Conservation (phyloP, 35 echinoderm and acorn worm genomes). For the Ptychodera flava region DNA sequence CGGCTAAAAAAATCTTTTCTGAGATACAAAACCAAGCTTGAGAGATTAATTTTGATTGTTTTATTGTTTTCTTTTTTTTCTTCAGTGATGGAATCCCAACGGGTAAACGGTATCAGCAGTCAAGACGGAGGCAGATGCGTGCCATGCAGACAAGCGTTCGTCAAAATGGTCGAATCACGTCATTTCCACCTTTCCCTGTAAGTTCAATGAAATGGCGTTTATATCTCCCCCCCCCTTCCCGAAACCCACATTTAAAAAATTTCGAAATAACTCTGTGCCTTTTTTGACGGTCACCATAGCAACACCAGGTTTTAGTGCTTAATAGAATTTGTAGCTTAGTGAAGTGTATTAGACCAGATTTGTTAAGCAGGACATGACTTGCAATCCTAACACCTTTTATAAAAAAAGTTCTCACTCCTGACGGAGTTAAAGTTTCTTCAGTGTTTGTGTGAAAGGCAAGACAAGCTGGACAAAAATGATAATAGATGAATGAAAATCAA, state of each 20-base stretch:
- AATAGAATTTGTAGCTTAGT: not conserved
- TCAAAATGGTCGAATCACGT: slow-evolving; percentile 69
- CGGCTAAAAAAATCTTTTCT: too few relatives aligned
- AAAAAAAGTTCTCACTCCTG: too few relatives aligned
- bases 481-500: too few relatives aligned
- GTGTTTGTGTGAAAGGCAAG: too few relatives aligned
- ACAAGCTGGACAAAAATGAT: too few relatives aligned
- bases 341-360: not conserved
- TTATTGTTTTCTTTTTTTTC: slow-evolving; percentile 23
- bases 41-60: too few relatives aligned
- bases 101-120: slow-evolving; percentile 41
- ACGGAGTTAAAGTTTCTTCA: too few relatives aligned
- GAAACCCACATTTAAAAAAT: not conserved
- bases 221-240: not conserved
- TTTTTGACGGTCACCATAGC: not conserved
- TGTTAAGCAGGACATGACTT: too few relatives aligned
- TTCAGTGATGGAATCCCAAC: slow-evolving; percentile 77
- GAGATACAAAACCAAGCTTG: too few relatives aligned
- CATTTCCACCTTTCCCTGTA: slow-evolving; percentile 77
- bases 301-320: not conserved
- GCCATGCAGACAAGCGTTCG: slow-evolving; percentile 55
- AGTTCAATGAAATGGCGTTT: slow-evolving; percentile 14
- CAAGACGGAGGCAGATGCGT: slow-evolving; percentile 41
- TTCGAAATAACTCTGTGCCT: not conserved
- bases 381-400: too few relatives aligned